Percentiles rank a stretch among this genome's conserved stretches.
These are phyloP conservation scores for Morone chrysops DNA, from an alignment of 2,113 vertebrate genomes.

Conservation along the genomic window DNA sequence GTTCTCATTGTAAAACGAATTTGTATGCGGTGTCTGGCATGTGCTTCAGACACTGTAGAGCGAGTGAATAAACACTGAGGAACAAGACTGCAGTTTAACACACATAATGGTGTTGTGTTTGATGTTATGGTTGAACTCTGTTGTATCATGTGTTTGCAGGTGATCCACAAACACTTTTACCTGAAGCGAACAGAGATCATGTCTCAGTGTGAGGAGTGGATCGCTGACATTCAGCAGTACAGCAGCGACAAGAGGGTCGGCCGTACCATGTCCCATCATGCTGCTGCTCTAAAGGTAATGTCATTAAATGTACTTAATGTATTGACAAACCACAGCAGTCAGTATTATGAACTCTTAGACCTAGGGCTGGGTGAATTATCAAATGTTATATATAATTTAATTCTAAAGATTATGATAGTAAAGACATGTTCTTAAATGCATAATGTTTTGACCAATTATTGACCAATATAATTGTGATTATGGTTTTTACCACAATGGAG, in stretches of 20 bases:
- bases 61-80: background rate
- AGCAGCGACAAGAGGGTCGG: slow-evolving; percentile 99
- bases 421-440: too few species aligned
- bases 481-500: too few species aligned
- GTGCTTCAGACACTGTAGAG: background rate
- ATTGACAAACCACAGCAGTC: background rate
- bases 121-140: background rate
- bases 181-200: slow-evolving; percentile 97
- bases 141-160: slow-evolving; percentile 79
- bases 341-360: too few species aligned
- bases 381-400: too few species aligned
- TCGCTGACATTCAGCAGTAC: slow-evolving; percentile 98
- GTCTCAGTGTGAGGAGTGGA: slow-evolving; percentile 99
- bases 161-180: slow-evolving; percentile 99
- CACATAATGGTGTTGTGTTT: too few species aligned
- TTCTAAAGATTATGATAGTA: too few species aligned
- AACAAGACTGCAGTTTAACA: too few species aligned
- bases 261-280: slow-evolving; percentile 98
- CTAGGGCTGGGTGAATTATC: too few species aligned
- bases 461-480: too few species aligned
- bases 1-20: background rate
- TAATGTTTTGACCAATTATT: too few species aligned
- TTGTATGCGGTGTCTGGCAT: background rate
- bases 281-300: slow-evolving; percentile 95
- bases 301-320: background rate